phyloP scores from a whole-genome alignment of 2,797 vertebrate species.

The Kryptolebias ocellatus region DNA sequence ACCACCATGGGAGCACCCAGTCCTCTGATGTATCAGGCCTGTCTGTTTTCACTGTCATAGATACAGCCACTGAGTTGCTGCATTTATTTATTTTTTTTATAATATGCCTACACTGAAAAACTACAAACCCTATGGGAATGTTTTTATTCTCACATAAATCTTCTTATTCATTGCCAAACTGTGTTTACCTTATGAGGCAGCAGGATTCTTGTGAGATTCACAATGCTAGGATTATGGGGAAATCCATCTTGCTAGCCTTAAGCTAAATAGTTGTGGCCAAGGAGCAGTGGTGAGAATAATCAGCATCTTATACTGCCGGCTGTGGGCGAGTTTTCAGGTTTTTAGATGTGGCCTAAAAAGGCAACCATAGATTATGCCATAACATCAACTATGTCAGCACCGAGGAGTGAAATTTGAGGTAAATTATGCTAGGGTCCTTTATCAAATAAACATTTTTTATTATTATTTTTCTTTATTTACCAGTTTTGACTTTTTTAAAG shows the following conservation, averaged over 20 bases:
- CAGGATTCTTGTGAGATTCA: slow-evolving; percentile 6
- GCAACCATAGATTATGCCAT: not conserved
- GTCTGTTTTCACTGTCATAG: not conserved
- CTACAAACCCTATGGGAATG: not conserved
- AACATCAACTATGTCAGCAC: not conserved
- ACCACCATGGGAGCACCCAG: not conserved
- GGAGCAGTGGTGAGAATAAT: slow-evolving; percentile 4
- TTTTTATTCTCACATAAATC: not conserved
- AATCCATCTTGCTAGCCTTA: not conserved
- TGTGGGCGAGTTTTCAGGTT: not conserved
- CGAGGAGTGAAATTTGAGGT: too few species aligned
- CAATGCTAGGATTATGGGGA: not conserved
- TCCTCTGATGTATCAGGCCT: not conserved
- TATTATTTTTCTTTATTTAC: too few species aligned
- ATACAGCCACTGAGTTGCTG: slow-evolving; percentile 4
- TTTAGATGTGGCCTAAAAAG: not conserved
- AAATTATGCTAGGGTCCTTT: too few species aligned
- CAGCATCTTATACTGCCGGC: not conserved
- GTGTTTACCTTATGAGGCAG: not conserved
- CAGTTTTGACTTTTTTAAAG: too few species aligned
- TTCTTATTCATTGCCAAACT: not conserved
- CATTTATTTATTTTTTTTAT: slow-evolving; percentile 11
- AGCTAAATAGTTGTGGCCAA: not conserved
- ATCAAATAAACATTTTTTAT: too few species aligned
- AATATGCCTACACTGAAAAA: slow-evolving; percentile 7